A percentile compares a stretch with the other conserved stretches of the same genome.
Conservation (phyloP, 2,113 vertebrate genomes). For the Scomber scombrus region DNA sequence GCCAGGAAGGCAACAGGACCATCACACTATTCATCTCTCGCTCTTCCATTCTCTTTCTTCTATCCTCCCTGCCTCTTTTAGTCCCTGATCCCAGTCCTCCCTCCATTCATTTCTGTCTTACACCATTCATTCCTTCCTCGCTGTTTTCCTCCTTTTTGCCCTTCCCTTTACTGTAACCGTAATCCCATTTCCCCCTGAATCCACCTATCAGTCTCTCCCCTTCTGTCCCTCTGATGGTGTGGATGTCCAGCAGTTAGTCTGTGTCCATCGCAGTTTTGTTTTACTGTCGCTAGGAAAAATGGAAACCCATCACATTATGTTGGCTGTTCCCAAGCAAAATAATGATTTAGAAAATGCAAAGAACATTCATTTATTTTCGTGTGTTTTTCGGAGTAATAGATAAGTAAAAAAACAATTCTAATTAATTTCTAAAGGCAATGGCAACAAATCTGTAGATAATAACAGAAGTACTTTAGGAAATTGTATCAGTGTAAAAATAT, state of each 20-base stretch:
- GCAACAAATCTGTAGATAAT: not conserved
- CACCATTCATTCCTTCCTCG: not conserved
- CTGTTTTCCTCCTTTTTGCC: constrained; percentile 12
- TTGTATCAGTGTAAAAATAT: not conserved
- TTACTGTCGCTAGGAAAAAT: not conserved
- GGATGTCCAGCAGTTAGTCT: constrained; percentile 4
- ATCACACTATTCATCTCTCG: constrained; percentile 50
- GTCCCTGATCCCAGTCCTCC: constrained; percentile 16
- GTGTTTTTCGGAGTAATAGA: not conserved
- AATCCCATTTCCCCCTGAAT: constrained; percentile 42
- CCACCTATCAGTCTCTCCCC: not conserved
- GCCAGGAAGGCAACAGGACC: constrained; percentile 43
- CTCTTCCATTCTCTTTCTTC: constrained; percentile 53
- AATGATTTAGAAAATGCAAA: not conserved
- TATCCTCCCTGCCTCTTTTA: constrained; percentile 25
- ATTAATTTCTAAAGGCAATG: constrained; percentile 14
- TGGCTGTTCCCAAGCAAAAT: constrained; percentile 1
- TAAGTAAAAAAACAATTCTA: constrained; percentile 4
- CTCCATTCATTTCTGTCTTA: constrained; percentile 3
- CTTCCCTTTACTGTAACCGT: constrained; percentile 22
- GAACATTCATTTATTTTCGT: constrained; percentile 1
- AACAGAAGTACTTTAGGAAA: not conserved
- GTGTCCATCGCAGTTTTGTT: not conserved
- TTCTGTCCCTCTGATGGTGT: not conserved
- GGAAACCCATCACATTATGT: constrained; percentile 3